These are phyloP conservation scores for Anaspis maculata DNA, from an alignment of 2,888 invertebrate genomes.

Conservation along the genomic window DNA sequence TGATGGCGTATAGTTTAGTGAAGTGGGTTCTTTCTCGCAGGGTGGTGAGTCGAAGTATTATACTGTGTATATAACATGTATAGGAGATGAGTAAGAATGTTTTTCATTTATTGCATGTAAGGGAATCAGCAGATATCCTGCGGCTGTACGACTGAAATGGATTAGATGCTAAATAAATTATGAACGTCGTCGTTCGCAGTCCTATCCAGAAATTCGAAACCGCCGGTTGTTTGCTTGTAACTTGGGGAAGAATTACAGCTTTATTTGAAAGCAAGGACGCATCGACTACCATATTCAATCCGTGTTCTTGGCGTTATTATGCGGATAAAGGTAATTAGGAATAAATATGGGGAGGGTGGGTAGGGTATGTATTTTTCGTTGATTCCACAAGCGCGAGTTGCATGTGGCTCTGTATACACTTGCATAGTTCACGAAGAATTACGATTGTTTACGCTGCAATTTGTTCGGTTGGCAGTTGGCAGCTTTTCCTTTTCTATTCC, in stretches of 20 bases:
- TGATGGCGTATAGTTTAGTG: too few relatives aligned
- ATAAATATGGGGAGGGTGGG: too few relatives aligned
- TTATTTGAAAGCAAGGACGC: slow-evolving; percentile 7
- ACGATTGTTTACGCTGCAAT: slow-evolving; percentile 11
- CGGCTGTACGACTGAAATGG: slow-evolving; percentile 12
- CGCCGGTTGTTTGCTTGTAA: slow-evolving; percentile 7
- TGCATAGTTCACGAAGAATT: slow-evolving; percentile 6
- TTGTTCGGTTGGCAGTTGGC: slow-evolving; percentile 3
- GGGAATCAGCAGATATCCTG: slow-evolving; percentile 10
- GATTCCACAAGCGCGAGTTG: slow-evolving; percentile 7
- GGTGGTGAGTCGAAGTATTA: too few relatives aligned
- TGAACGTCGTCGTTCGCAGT: slow-evolving; percentile 14
- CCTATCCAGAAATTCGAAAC: slow-evolving; percentile 9
- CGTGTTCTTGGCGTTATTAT: slow-evolving; percentile 8
- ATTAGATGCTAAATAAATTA: slow-evolving; percentile 18
- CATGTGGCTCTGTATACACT: slow-evolving; percentile 10
- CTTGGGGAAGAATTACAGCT: slow-evolving; percentile 8
- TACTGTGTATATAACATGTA: too few relatives aligned
- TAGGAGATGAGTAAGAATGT: too few relatives aligned
- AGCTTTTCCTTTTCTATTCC: slow-evolving; percentile 3
- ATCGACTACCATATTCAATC: slow-evolving; percentile 10
- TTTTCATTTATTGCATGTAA: slow-evolving; percentile 9
- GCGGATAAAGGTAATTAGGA: slow-evolving; percentile 11
- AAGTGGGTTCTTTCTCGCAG: too few relatives aligned
- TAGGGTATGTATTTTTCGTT: slow-evolving; percentile 8